These are phyloP conservation scores for Trogon melanurus DNA, from an alignment of 2,113 vertebrate genomes.

Conservation along the genomic window DNA sequence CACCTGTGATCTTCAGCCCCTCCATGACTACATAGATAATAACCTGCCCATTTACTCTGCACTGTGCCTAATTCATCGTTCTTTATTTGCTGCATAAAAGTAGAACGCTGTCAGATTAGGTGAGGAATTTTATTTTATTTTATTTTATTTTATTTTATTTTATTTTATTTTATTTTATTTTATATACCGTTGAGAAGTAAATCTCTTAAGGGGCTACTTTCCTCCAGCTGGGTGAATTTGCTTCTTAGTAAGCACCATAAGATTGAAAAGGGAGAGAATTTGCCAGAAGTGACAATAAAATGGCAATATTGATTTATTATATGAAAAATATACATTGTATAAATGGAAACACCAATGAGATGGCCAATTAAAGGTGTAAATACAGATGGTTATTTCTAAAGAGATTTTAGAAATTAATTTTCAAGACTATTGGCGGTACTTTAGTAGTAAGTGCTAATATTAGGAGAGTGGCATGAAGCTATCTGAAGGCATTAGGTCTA, in stretches of 20 bases:
- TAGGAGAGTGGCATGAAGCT: not conserved
- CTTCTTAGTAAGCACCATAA: not conserved
- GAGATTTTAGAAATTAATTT: conserved; percentile 19
- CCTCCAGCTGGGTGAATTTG: not conserved
- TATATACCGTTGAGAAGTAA: not conserved
- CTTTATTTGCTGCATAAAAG: not conserved
- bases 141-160: not conserved
- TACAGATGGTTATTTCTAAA: not conserved
- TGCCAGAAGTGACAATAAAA: not conserved
- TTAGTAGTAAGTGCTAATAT: conserved; percentile 35
- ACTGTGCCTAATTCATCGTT: not conserved
- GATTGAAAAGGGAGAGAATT: not conserved
- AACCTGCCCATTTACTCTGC: not conserved
- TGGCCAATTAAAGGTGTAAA: not conserved
- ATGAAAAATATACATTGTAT: not conserved
- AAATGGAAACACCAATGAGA: not conserved
- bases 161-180: not conserved
- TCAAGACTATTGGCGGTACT: not conserved
- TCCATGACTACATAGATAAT: not conserved
- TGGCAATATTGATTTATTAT: not conserved
- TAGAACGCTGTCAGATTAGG: not conserved
- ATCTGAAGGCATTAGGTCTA: conserved; percentile 63
- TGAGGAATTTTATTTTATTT: not conserved
- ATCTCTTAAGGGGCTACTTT: not conserved
- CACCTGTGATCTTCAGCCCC: not conserved